Evolutionary conservation across 2,113 vertebrate genomes (phyloP), one percentile per base, ranked within the genome.

Genomic region (Siniperca knerii): DNA sequence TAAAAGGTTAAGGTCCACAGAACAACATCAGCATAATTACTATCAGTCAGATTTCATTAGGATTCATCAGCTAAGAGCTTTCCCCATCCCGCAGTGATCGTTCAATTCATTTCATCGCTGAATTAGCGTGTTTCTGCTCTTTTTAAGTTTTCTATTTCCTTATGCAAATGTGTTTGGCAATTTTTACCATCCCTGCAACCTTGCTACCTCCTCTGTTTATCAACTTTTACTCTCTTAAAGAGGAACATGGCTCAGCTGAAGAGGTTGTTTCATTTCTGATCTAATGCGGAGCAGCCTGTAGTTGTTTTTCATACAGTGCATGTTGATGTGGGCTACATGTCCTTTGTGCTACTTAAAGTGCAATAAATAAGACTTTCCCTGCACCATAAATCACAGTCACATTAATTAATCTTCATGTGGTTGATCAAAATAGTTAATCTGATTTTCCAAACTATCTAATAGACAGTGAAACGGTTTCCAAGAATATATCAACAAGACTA

Each of bases 11-110:
- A 87, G 90, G 87, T 92, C 90, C 86, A 89, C 76, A 87, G 91
- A 93, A 90, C 90, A 91, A 91, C 88, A 92, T 92, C 91, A 90
- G 90, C 92, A 90, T 90, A 92, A 92, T 93, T 85, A 89, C 79
- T 71, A 89, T 86, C 86, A 84, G 89, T 91, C 91, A 90, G 86
- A 81, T 93, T 89, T 90, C 79, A 92, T 93, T 91, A 92, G 87
- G 89, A 88, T 92, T 90, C 90, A 92, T 90, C 89, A 88, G 87
- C 88, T 54, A 65, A 80, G 86, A 87, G 75, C 87, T 81, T 82
- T 79, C 4, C 48, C n/a, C 81, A 2, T 92, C 76, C 80, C 44
- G 25, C 77, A 46, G 79, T 83, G 83, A 86, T 84, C 69, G 0
- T 86, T 86, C 87, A 79, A 64, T 85, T 87, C 85, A 78, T 85